Evolutionary conservation across 2,113 vertebrate species (phyloP), one percentile per base, ranked within the genome.

Genomic region (Oreotrochilus melanogaster): DNA sequence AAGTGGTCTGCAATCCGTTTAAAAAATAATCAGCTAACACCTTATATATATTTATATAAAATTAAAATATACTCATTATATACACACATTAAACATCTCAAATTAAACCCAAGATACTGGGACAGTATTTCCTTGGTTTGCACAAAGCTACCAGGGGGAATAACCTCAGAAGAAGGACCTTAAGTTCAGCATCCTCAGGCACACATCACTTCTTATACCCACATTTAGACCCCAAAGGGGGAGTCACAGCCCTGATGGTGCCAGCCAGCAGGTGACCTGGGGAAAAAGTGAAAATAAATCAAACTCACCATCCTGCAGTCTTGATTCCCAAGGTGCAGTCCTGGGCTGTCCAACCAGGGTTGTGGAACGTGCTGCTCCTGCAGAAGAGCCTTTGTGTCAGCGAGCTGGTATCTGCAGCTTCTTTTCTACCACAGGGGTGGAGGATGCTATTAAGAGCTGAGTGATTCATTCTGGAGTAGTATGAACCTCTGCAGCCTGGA

Each of bases 291-390:
- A 28, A 23, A 61, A 67, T 21, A 35, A 61, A 53, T n/a, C 22
- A 9, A 43, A 5, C 33, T 74, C 61, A 53, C 37, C 43, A 23
- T 47, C 43, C 35, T 0, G 1, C 21, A 53, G 43, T 2, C 9
- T 5, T 19, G 33, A 30, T 30, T 37, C 33, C 61, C 19, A 6
- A 16, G 75, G 37, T 39, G 4, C 30, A 9, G 13, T 4, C 42
- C 27, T 25, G 9, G 1, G 4, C 18, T 23, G 22, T 42, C 69
- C 22, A 15, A 28, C 53, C 18, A 2, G 2, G 23, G 25, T 21
- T 28, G 4, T 14, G 54, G n/a, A 53, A 37, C 1, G 4, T 1
- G 1, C 39, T 9, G 48, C 35, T 56, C 0, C 0, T 6, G 10
- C 8, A 17, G 28, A 31, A 24, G 14, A 61, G 14, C 1, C 0